phyloP scores from a whole-genome alignment of 2,888 invertebrate genomes.

The Mycalesis mineus region DNA sequence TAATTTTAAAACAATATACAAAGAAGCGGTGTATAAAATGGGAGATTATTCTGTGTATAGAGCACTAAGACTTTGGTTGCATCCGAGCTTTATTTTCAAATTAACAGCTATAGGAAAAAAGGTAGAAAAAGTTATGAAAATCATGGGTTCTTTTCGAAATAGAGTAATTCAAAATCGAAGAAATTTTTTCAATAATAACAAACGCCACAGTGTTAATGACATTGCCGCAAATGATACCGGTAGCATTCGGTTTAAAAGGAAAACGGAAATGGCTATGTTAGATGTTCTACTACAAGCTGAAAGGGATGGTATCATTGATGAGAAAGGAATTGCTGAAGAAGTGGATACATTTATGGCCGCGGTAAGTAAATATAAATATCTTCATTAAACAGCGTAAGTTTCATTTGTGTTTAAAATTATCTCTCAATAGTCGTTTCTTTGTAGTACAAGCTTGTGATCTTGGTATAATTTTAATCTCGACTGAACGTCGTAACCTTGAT shows the following conservation, averaged over 20 bases:
- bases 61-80: not conserved
- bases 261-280: not conserved
- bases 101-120: not conserved
- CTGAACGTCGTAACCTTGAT: too few relatives aligned
- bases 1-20: not conserved
- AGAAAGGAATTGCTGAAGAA: constrained; percentile 1
- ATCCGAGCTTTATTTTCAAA: not conserved
- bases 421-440: too few relatives aligned
- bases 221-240: not conserved
- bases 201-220: not conserved
- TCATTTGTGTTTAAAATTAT: too few relatives aligned
- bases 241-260: not conserved
- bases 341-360: constrained; percentile 67
- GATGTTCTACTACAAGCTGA: not conserved
- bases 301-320: not conserved
- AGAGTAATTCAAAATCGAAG: not conserved
- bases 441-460: too few relatives aligned
- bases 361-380: too few relatives aligned
- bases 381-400: too few relatives aligned
- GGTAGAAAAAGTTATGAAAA: not conserved
- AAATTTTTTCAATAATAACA: not conserved
- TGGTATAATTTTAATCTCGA: too few relatives aligned
- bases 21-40: not conserved
- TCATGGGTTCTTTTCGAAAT: not conserved
- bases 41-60: not conserved